A percentile compares a stretch with the other conserved stretches of the same genome.
Conservation (phyloP, 2,888 invertebrate species). For the Euzophera pinguis region DNA sequence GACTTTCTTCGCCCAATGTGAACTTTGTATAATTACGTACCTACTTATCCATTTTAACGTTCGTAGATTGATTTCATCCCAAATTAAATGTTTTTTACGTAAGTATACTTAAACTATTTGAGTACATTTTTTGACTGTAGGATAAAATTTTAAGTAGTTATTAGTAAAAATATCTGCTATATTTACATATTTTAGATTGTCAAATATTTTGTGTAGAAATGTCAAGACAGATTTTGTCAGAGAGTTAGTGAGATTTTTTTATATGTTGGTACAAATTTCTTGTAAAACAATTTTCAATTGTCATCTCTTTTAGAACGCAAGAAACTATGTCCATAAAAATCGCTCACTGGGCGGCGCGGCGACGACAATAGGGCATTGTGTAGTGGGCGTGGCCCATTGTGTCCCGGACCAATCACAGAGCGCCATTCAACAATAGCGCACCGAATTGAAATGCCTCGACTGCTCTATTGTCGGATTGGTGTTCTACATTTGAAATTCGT, state of each 20-base stretch:
- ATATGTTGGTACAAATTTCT: background rate
- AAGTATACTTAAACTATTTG: background rate
- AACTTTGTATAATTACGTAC: background rate
- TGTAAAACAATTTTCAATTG: background rate
- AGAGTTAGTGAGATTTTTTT: too few species aligned
- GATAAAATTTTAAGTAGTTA: too few species aligned
- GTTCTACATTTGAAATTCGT: slow-evolving; percentile 43
- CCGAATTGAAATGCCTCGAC: slow-evolving; percentile 69
- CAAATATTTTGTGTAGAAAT: too few species aligned
- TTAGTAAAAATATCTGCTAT: too few species aligned
- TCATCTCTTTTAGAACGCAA: background rate
- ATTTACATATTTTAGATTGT: too few species aligned
- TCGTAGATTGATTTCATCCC: slow-evolving; percentile 6
- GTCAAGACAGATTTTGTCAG: too few species aligned
- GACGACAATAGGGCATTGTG: slow-evolving; percentile 75
- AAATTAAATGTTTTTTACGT: slow-evolving; percentile 1
- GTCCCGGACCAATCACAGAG: slow-evolving; percentile 60
- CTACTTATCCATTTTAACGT: slow-evolving; percentile 1
- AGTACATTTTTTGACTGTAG: too few species aligned
- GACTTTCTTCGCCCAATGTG: background rate
- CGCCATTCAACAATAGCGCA: slow-evolving; percentile 70
- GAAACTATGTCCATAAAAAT: slow-evolving; percentile 20
- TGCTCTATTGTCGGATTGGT: slow-evolving; percentile 69
- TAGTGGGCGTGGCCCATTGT: slow-evolving; percentile 75
- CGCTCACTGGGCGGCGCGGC: slow-evolving; percentile 53